Percentiles rank a stretch among this genome's conserved stretches.
Conservation (phyloP, 2,797 vertebrate species). For the Novumbra hubbsi region DNA sequence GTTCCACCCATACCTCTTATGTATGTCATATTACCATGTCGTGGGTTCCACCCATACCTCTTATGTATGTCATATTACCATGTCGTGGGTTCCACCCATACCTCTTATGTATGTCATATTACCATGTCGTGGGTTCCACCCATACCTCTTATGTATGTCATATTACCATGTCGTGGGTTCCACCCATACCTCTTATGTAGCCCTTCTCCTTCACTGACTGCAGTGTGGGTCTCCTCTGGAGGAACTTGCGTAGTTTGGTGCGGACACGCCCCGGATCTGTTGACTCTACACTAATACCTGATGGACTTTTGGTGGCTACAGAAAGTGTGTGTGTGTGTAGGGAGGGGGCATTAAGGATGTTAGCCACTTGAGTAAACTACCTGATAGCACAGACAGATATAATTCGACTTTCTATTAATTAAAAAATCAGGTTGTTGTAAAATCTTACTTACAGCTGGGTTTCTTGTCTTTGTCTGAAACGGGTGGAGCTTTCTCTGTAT, state of each 20-base stretch:
- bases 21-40: too few species aligned
- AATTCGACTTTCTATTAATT: neutral
- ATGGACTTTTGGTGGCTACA: neutral
- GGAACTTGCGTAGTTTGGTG: conserved; percentile 78
- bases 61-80: too few species aligned
- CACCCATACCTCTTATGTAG: conserved; percentile 76
- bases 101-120: too few species aligned
- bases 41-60: too few species aligned
- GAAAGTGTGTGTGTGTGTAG: neutral
- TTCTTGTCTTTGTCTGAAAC: conserved; percentile 2
- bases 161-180: neutral
- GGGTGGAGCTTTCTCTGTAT: conserved; percentile 8
- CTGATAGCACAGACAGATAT: too few species aligned
- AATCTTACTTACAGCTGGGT: neutral
- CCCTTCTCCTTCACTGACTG: conserved; percentile 81
- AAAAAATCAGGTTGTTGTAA: neutral
- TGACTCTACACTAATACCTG: conserved; percentile 36
- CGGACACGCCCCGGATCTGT: conserved; percentile 74
- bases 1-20: too few species aligned
- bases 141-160: too few species aligned
- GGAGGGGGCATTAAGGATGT: neutral
- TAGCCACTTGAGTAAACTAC: neutral
- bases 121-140: too few species aligned
- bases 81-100: too few species aligned
- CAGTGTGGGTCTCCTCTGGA: conserved; percentile 77